phyloP scores from a whole-genome alignment of 2,888 invertebrate genomes.

The Pheosia tremula region DNA sequence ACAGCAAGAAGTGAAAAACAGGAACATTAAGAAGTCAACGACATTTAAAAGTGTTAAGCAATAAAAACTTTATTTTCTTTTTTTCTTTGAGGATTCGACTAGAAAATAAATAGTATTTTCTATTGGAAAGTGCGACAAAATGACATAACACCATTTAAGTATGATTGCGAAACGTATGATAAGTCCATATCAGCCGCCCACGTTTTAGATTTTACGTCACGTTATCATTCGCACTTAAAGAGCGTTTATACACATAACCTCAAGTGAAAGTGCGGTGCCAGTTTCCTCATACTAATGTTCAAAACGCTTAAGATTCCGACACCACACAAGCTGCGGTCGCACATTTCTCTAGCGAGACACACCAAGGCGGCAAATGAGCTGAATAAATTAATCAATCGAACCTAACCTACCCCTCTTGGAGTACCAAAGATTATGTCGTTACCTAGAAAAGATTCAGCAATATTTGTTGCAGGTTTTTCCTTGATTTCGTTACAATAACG shows the following conservation, averaged over 20 bases:
- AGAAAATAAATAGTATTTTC: background rate
- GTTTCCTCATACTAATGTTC: conserved; percentile 78
- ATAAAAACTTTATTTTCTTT: background rate
- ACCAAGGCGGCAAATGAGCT: conserved; percentile 70
- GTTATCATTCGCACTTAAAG: conserved; percentile 73
- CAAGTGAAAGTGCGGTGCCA: conserved; percentile 78
- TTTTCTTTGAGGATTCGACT: background rate
- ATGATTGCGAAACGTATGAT: conserved; percentile 36
- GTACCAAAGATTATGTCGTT: conserved; percentile 57
- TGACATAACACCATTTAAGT: conserved; percentile 20
- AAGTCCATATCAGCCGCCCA: conserved; percentile 34
- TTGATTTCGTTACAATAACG: conserved; percentile 28
- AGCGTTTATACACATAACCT: conserved; percentile 80
- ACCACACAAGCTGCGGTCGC: conserved; percentile 64
- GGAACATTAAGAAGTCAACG: background rate
- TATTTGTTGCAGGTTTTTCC: background rate
- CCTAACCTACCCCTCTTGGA: conserved; percentile 66
- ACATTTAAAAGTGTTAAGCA: background rate
- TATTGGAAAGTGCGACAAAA: conserved; percentile 10
- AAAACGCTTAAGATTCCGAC: conserved; percentile 79
- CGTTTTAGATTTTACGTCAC: conserved; percentile 70
- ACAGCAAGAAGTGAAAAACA: background rate
- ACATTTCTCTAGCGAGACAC: conserved; percentile 77
- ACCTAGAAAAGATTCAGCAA: conserved; percentile 11
- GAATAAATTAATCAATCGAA: conserved; percentile 78